A percentile compares a stretch with the other conserved stretches of the same genome.
Evolutionary conservation across 2,888 invertebrate genomes (phyloP).

Genomic region (Periphyllus acericola): DNA sequence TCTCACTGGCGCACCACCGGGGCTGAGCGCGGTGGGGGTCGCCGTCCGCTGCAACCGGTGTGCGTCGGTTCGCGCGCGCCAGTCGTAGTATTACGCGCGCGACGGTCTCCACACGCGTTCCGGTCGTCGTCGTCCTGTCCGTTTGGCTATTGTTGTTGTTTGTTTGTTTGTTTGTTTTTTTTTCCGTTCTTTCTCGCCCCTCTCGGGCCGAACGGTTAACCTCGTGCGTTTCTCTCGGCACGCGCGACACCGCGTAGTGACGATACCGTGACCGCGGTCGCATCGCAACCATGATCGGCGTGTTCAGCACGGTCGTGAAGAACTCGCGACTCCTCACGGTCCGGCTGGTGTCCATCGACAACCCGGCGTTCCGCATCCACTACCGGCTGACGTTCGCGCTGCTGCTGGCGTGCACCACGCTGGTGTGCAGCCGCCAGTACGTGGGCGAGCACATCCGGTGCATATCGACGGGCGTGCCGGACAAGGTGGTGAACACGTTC

Average conservation of each 20-base stretch:
- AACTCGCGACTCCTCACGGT: conserved; percentile 77
- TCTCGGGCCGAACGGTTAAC: no score
- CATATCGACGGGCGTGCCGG: conserved; percentile 79
- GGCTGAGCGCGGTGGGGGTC: conserved; percentile 55
- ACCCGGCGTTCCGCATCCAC: conserved; percentile 88
- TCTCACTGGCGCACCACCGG: neutral
- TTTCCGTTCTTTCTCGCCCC: no score
- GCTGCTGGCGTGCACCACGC: conserved; percentile 83
- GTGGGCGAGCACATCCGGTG: conserved; percentile 93
- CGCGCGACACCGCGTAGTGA: neutral
- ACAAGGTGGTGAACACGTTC: conserved; percentile 87
- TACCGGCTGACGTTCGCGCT: conserved; percentile 89
- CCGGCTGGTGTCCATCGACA: conserved; percentile 87
- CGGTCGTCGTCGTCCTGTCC: neutral
- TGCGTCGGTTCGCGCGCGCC: conserved; percentile 48
- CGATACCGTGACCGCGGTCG: neutral
- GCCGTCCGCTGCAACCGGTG: conserved; percentile 57
- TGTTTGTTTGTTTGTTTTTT: no score
- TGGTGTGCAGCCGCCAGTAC: conserved; percentile 92
- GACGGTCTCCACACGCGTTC: neutral
- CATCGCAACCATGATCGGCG: conserved; percentile 91
- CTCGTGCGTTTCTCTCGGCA: neutral
- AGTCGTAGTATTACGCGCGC: conserved; percentile 49
- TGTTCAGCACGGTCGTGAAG: conserved; percentile 82
- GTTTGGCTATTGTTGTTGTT: no score